Conservation (phyloP, 2,113 vertebrate species). For the Strix uralensis region DNA sequence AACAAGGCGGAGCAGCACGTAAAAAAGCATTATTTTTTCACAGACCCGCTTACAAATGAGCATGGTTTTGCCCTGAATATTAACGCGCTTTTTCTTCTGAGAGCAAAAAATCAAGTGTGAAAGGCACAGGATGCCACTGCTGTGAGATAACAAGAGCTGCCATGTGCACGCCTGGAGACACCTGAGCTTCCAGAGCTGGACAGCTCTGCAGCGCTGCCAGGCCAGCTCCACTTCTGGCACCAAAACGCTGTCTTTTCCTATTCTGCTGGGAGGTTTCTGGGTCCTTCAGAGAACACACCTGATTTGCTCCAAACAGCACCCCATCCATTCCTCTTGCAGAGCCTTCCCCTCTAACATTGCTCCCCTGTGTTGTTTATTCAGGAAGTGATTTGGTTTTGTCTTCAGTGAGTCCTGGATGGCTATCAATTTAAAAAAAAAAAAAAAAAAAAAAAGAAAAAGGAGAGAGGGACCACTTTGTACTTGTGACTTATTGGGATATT, state of each 20-base stretch:
- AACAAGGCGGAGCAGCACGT: rapidly evolving
- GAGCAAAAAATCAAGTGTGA: background rate
- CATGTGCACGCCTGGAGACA: background rate
- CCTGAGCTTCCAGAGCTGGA: slow-evolving; percentile 30
- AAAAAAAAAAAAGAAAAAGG: background rate
- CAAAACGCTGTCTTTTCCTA: rapidly evolving
- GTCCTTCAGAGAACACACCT: background rate
- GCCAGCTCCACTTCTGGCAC: background rate
- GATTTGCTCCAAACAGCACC: background rate
- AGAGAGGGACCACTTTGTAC: background rate
- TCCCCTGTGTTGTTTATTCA: background rate
- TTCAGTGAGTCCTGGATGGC: background rate
- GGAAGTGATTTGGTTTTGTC: background rate
- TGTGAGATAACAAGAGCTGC: background rate
- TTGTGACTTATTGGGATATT: background rate
- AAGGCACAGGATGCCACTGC: background rate
- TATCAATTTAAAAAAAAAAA: background rate
- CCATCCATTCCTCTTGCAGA: background rate
- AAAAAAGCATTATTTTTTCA: background rate
- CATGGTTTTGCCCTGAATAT: background rate
- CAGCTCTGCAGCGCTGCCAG: background rate
- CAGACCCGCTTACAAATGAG: background rate
- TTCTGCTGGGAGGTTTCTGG: background rate
- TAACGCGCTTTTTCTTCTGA: background rate
- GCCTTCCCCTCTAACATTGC: background rate